Evolutionary conservation across 1,140 invertebrate genomes (phyloP), one percentile per base, ranked within the genome.

Genomic region (Rhyacophila brunnea): DNA sequence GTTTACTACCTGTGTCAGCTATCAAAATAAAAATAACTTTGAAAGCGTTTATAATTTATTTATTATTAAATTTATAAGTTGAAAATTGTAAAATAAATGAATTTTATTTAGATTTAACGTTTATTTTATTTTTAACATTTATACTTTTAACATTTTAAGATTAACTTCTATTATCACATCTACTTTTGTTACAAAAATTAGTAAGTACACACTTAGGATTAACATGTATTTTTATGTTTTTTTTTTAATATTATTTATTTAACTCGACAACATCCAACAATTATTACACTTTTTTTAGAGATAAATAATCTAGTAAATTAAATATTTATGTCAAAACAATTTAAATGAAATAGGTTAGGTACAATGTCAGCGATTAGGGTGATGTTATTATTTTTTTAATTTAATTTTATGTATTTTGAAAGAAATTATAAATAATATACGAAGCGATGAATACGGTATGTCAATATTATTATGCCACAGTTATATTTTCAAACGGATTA

Each of bases 131-230:
- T 43, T n/a, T 56, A 47, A 47, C 34, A 47, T 43, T 34, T 56
- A 36, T 47, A 47, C 15, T 54, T 54, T 47, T 28, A 48, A 56
- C 43, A 62, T 60, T 38, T 55, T 60, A 55, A 45, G 19, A 14
- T 61, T 47, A 43, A 42, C 44, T 23, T 46, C 55, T 57, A 57
- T 57, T 28, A 57, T 57, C 55, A 57, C 55, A 57, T 57, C 55
- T 57, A 57, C 55, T 13, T 56, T 57, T 57, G 46, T 57, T 57
- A 57, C 55, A 49, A 57, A 57, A 49, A 42, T 38, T 57, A 28
- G 9, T 28, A 57, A 57, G 55, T 57, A 57, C 55, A 57, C 55
- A 57, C 36, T 19, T 57, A 57, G 23, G 35, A 28, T 48, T 57
- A 48, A 57, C 47, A 49, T 57, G 10, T 45, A 45, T 45, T 45